Evolutionary conservation across 2,797 vertebrate species (phyloP).

Genomic region (Chaetodon trifasciatus): DNA sequence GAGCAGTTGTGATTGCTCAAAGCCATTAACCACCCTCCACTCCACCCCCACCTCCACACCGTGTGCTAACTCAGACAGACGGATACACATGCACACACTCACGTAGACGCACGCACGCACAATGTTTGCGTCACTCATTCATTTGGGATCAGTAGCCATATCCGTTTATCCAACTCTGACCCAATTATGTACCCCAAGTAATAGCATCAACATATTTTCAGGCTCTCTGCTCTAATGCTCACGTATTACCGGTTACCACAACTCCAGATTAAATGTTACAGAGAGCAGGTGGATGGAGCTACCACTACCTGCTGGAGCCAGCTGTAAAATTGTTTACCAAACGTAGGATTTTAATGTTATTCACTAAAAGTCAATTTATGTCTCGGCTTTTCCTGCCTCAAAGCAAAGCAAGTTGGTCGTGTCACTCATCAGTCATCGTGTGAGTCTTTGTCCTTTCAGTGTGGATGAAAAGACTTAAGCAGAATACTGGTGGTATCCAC

Average conservation of each 20-base stretch:
- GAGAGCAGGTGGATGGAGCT: constrained; percentile 28
- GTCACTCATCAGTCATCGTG: not conserved
- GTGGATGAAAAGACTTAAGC: not conserved
- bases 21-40: not conserved
- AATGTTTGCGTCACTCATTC: constrained; percentile 65
- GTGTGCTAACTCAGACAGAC: constrained; percentile 9
- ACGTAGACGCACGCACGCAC: constrained; percentile 26
- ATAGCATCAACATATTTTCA: constrained; percentile 81
- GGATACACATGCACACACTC: constrained; percentile 38
- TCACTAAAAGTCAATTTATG: constrained; percentile 2
- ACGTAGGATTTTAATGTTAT: not conserved
- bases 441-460: not conserved
- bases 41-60: not conserved
- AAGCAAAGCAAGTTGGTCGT: not conserved
- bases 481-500: not conserved
- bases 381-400: not conserved
- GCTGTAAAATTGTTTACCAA: constrained; percentile 4
- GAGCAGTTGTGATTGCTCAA: constrained; percentile 13
- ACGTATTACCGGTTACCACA: constrained; percentile 51
- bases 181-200: constrained; percentile 71
- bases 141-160: constrained; percentile 66
- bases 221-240: constrained; percentile 67
- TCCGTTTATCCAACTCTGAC: constrained; percentile 72
- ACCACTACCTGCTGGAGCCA: constrained; percentile 19
- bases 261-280: constrained; percentile 53